phyloP scores from a whole-genome alignment of 1,140 invertebrate genomes.

The Formica exsecta region DNA sequence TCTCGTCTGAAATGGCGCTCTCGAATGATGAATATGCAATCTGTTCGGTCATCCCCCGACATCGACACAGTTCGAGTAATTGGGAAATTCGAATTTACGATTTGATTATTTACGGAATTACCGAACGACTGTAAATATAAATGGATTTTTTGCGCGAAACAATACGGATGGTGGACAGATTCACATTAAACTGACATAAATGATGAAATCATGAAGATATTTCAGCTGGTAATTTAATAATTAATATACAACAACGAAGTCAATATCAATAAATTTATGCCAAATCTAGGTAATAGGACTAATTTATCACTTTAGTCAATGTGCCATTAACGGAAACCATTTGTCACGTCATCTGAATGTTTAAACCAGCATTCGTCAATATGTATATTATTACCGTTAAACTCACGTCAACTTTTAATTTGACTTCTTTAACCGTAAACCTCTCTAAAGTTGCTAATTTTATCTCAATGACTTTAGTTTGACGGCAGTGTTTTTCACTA shows the following conservation, averaged over 20 bases:
- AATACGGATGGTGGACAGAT: not conserved
- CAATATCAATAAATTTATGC: conserved; percentile 26
- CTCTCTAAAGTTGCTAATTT: conserved; percentile 18
- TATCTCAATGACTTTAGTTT: not conserved
- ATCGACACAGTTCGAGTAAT: conserved; percentile 10
- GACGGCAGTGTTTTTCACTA: not conserved
- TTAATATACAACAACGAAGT: conserved; percentile 28
- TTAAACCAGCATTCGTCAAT: conserved; percentile 12
- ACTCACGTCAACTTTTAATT: conserved; percentile 8
- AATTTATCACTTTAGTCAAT: conserved; percentile 40
- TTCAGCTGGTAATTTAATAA: conserved; percentile 34
- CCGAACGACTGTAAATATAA: conserved; percentile 23
- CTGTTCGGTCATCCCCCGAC: not conserved
- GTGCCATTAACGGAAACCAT: conserved; percentile 19
- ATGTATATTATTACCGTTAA: conserved; percentile 15
- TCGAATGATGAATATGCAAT: conserved; percentile 43
- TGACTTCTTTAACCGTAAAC: not conserved
- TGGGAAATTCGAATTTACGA: conserved; percentile 24
- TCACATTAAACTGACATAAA: conserved; percentile 23
- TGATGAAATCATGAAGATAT: not conserved
- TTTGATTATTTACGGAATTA: conserved; percentile 41
- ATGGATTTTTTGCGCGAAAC: conserved; percentile 24
- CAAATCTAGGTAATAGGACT: conserved; percentile 22
- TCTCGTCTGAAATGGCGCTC: conserved; percentile 31
- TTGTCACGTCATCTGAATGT: conserved; percentile 33